Base-by-base conservation (phyloP, 1,140 invertebrate genomes). In the Drosophila pseudoananassae region DNA sequence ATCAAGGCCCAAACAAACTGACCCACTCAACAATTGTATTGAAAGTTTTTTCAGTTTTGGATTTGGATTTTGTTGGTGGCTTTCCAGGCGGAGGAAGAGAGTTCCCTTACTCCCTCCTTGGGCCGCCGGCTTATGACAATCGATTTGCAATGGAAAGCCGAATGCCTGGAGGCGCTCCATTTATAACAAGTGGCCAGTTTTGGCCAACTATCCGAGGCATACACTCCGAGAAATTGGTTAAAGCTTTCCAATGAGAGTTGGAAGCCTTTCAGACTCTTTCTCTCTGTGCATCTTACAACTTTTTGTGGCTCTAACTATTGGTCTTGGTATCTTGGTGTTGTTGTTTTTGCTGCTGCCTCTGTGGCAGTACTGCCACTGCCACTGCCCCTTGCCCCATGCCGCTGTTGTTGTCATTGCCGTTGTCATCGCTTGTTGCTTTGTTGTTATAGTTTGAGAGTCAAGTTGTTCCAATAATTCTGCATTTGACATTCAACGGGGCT, bases 381-480 rank as follows among this genome's bases (percentile, higher is more conserved):
- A 0, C 25, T 27, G 5, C 25, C 4, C 25, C 25, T 27, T 5
- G 5, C 4, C 25, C 5, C 25, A 1, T 27, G 25, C 25, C 6
- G 4, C 25, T 68, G 46, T 51, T 64, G 51, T 68, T 55, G 65
- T 49, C 55, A 58, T 74, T 72, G 55, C 51, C 61, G 63, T 54
- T 80, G 66, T 73, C 73, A 69, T 80, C 65, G 69, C 75, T 81
- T 71, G 78, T 84, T 79, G 71, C 72, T 57, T 60, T 66, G 54
- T 76, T 76, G 75, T 77, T 77, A 77, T 70, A 77, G 73, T 81
- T 80, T 74, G 68, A 74, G 58, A 77, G 76, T 85, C 81, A 81
- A 85, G 77, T 81, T 81, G 77, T 89, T 76, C 76, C 78, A 89
- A 88, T 88, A 88, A 83, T 88, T 88, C 84, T 83, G 83, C 84